Evolutionary conservation across 2,113 vertebrate genomes (phyloP).

Genomic region (Onychorhynchus coronatus): DNA sequence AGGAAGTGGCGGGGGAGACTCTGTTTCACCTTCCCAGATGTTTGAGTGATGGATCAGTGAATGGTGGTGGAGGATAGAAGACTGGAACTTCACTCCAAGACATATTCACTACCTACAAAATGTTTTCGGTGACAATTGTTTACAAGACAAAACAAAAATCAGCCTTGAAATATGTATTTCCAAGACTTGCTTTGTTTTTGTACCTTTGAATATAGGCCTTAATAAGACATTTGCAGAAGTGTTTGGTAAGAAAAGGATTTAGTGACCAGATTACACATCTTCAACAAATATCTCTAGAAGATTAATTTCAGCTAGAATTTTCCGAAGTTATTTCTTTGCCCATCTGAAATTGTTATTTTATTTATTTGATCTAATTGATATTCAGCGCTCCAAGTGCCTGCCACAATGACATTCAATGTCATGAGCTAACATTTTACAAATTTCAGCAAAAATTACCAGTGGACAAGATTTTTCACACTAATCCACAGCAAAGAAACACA

Average conservation of each 20-base stretch:
- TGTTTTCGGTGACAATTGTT: background rate
- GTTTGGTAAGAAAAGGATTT: background rate
- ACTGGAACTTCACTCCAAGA: background rate
- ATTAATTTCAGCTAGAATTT: background rate
- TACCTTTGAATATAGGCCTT: background rate
- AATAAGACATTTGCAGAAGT: background rate
- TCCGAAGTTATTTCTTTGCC: background rate
- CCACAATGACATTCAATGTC: background rate
- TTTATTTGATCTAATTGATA: background rate
- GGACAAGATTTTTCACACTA: background rate
- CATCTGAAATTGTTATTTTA: background rate
- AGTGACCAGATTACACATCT: background rate
- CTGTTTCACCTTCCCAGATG: background rate
- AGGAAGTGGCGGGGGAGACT: background rate
- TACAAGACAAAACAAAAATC: background rate
- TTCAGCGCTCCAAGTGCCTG: background rate
- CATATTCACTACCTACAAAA: background rate
- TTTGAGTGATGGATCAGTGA: background rate
- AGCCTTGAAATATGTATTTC: background rate
- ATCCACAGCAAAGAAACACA: background rate
- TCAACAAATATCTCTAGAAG: background rate
- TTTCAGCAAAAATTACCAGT: background rate
- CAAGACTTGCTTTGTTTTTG: background rate
- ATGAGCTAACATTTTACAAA: background rate
- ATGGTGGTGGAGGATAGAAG: background rate